Conservation (phyloP, 2,888 invertebrate species). For the Chymomyza caudatula region DNA sequence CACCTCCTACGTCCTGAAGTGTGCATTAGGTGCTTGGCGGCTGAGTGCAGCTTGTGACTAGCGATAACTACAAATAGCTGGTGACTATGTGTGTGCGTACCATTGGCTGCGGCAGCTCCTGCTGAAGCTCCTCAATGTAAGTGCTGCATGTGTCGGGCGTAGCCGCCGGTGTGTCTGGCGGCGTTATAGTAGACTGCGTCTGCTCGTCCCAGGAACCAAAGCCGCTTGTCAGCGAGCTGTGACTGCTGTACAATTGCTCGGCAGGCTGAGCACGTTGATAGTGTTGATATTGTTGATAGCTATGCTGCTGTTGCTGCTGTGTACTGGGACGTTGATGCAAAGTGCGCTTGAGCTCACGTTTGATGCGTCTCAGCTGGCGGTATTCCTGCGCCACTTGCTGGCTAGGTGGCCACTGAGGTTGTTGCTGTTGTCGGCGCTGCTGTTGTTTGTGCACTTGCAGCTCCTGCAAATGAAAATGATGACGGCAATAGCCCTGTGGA, state of each 20-base stretch:
- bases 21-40: not conserved
- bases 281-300: constrained; percentile 37
- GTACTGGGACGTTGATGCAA: constrained; percentile 62
- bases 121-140: not conserved
- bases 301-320: constrained; percentile 43
- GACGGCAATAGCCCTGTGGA: constrained; percentile 76
- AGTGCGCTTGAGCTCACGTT: constrained; percentile 69
- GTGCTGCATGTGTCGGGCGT: constrained; percentile 13
- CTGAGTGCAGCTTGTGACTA: not conserved
- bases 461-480: constrained; percentile 73
- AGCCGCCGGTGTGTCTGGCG: not conserved
- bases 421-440: constrained; percentile 23
- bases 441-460: constrained; percentile 61
- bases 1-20: not conserved
- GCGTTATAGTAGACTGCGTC: not conserved
- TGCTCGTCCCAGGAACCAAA: not conserved
- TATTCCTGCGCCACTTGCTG: constrained; percentile 51
- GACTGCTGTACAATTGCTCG: not conserved
- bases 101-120: not conserved
- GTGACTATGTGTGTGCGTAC: constrained; percentile 9
- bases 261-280: not conserved
- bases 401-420: constrained; percentile 11
- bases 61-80: constrained; percentile 17
- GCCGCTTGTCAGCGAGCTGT: not conserved
- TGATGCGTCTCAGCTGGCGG: constrained; percentile 59